Evolutionary conservation across 2,797 vertebrate genomes (phyloP), one percentile per base, ranked within the genome.

Genomic region (Protonibea diacanthus): DNA sequence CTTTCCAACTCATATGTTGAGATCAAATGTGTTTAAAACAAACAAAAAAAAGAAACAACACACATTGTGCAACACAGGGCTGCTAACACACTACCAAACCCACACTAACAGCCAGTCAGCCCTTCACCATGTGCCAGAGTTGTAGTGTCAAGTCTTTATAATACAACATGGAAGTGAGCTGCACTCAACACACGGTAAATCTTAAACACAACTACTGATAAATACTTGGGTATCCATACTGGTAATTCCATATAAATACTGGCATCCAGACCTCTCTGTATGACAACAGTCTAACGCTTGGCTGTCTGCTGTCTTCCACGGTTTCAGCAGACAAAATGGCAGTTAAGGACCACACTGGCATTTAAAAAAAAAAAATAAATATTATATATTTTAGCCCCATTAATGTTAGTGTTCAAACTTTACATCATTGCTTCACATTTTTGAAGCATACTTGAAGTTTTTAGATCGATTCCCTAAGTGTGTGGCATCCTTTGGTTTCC

Each of bases 161-260:
- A 86, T 38, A 83, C 76, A 69, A 80, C 61, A 27, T 47, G 76
- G 60, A 86, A 76, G 80, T 84, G 78, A 88, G 87, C 83, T 76
- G 86, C 83, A 86, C 85, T 86, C 80, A 62, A 87, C 77, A 86
- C 69, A 76, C 62, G 63, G 66, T 76, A 80, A 78, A 83, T 78
- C 70, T 68, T 76, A 81, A 85, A 70, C 33, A 89, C 73, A 23
- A 84, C 70, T 56, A 75, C 67, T 69, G 82, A 82, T 85, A 77
- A 91, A 92, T 84, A 90, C 88, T 90, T 62, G 60, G 75, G 76
- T 82, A 75, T 59, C 73, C 71, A 61, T 71, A 81, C 86, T 63
- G 76, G 51, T 78, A 57, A 12, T 18, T 80, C 40, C 57, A 58
- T 49, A 58, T 61, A 61, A 90, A 90, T 86, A 89, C 90, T 89